phyloP scores from a whole-genome alignment of 1,140 invertebrate species.

The Brachionus calyciflorus region DNA sequence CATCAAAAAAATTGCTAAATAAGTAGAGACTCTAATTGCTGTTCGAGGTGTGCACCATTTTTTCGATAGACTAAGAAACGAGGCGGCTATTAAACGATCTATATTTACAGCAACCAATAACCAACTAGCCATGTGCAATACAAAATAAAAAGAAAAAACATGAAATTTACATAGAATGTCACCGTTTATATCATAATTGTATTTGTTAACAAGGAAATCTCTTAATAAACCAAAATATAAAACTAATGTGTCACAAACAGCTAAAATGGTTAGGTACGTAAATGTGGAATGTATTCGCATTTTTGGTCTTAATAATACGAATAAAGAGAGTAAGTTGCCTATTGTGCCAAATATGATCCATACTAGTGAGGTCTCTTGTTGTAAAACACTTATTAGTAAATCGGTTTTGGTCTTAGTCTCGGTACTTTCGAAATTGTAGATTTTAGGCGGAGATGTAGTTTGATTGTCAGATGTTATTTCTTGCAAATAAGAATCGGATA shows the following conservation, averaged over 20 bases:
- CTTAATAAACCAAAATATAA: slow-evolving; percentile 44
- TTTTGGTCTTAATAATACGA: slow-evolving; percentile 32
- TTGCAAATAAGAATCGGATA: background rate
- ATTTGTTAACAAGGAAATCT: slow-evolving; percentile 40
- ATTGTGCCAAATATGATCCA: slow-evolving; percentile 43
- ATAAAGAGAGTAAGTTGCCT: slow-evolving; percentile 24
- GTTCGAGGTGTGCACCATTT: slow-evolving; percentile 32
- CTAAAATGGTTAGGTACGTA: slow-evolving; percentile 29
- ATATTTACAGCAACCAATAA: slow-evolving; percentile 27
- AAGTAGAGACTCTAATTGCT: slow-evolving; percentile 16
- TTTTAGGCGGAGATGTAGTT: background rate
- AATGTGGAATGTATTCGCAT: slow-evolving; percentile 44
- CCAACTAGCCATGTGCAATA: slow-evolving; percentile 41
- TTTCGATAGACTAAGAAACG: slow-evolving; percentile 40
- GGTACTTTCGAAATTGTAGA: background rate
- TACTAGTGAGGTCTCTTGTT: slow-evolving; percentile 24
- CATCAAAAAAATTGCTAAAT: slow-evolving; percentile 24
- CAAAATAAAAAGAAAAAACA: slow-evolving; percentile 46
- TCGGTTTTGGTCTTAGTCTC: background rate
- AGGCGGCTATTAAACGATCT: slow-evolving; percentile 19
- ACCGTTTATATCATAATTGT: slow-evolving; percentile 27
- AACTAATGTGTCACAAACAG: slow-evolving; percentile 31
- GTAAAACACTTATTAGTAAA: background rate
- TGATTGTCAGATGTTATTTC: background rate
- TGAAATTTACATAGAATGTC: slow-evolving; percentile 46